Conservation (phyloP, 92 coral and sea anemone genomes). For the Zoanthus solanderi region DNA sequence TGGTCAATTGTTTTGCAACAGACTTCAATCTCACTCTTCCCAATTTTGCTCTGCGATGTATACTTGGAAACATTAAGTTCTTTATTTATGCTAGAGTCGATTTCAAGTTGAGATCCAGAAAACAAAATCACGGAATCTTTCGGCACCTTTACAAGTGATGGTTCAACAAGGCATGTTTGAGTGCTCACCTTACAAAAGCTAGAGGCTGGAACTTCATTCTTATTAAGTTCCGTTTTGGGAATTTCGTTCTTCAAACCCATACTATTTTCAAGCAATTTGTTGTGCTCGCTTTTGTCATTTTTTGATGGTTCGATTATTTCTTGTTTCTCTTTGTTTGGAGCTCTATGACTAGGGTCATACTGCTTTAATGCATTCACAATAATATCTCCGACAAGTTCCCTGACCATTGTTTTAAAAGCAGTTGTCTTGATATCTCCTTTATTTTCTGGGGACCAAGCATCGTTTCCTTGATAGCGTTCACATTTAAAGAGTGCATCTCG, state of each 20-base stretch:
- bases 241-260: background rate
- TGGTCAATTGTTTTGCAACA: background rate
- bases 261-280: background rate
- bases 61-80: background rate
- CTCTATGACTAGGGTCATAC: background rate
- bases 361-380: constrained; percentile 6
- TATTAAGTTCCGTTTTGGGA: too few species aligned
- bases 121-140: background rate
- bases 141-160: background rate
- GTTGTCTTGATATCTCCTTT: background rate
- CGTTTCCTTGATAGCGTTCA: background rate
- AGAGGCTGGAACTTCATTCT: background rate
- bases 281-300: background rate
- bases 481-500: background rate
- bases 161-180: background rate
- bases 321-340: background rate
- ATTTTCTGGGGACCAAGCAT: background rate
- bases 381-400: background rate
- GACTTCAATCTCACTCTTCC: background rate
- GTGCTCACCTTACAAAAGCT: background rate
- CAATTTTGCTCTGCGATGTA: background rate
- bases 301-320: background rate
- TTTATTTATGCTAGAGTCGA: background rate
- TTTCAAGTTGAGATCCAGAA: background rate
- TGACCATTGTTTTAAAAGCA: background rate